Percentiles rank a stretch among this genome's conserved stretches.
Conservation (phyloP, 2,888 invertebrate genomes). For the Ceramica pisi region DNA sequence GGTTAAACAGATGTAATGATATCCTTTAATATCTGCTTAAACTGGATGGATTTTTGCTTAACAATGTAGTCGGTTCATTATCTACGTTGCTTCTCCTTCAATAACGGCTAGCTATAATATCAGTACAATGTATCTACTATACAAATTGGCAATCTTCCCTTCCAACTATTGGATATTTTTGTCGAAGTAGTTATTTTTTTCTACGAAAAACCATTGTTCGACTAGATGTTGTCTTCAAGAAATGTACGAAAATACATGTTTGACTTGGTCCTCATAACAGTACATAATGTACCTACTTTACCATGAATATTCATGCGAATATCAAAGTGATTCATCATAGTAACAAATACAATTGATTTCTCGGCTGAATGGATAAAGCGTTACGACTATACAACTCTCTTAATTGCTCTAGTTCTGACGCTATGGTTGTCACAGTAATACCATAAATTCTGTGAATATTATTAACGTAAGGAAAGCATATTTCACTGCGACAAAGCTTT, state of each 20-base stretch:
- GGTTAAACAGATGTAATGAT: constrained; percentile 65
- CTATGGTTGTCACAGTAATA: constrained; percentile 25
- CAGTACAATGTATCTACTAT: background rate
- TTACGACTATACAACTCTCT: constrained; percentile 9
- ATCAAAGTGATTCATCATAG: constrained; percentile 8
- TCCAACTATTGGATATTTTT: constrained; percentile 1
- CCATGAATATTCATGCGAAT: constrained; percentile 2
- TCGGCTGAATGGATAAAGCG: constrained; percentile 6
- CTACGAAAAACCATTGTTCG: background rate
- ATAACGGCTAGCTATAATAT: constrained; percentile 7
- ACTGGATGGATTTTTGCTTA: constrained; percentile 13
- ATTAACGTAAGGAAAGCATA: constrained; percentile 4
- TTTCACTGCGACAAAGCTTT: constrained; percentile 5
- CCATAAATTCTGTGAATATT: constrained; percentile 19
- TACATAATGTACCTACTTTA: background rate
- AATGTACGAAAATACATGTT: background rate
- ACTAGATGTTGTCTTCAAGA: background rate
- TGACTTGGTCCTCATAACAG: background rate
- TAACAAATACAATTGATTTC: constrained; percentile 24
- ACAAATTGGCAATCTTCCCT: constrained; percentile 39
- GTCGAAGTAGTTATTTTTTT: background rate
- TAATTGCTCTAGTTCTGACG: constrained; percentile 27
- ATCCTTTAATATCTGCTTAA: constrained; percentile 37
- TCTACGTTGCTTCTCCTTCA: background rate
- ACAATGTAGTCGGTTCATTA: constrained; percentile 30